Evolutionary conservation across 2,888 invertebrate genomes (phyloP), one percentile per base, ranked within the genome.

Genomic region (Macrophya alboannulata): DNA sequence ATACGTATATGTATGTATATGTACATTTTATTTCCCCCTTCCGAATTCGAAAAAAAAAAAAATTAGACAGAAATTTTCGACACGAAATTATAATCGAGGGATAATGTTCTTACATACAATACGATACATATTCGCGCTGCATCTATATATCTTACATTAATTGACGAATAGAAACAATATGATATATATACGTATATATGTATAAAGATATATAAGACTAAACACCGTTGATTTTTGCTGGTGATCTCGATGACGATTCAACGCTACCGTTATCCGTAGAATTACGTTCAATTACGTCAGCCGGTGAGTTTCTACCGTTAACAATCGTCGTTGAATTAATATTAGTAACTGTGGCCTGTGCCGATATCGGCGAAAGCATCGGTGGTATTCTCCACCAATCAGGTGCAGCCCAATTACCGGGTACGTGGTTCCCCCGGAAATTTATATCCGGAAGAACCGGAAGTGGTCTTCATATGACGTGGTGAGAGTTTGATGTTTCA

Each of bases 381-480:
- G 92, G 92, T 43, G 92, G 92, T 4, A 91, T 91, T 10, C 92
- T 90, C 93, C 93, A 93, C 93, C 93, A 95, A 88, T 95, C 95
- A 89, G 94, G 90, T 87, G 95, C 93, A 85, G 91, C 94, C 94
- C 92, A 95, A 85, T 88, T 89, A 88, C 91, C 89, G 85, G 90
- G 91, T 86, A 90, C 91, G 86, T 92, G 95, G 95, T 95, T 95
- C 95, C 95, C 94, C 94, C 96, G 94, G 90, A 92, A 93, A 88
- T 93, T 92, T 5, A 93, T 86, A 92, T 96, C 96, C 91, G 97
- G 97, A 94, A 97, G 97, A 95, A 96, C 96, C 96, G 97, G 96
- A 92, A 97, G 96, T 94, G 97, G 97, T 95, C 96, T 97, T 97
- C 97, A 97, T 96, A 97, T 97, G 94, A 97, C 96, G 93, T 97